Evolutionary conservation across 2,113 vertebrate species (phyloP).

Genomic region (Theristicus caerulescens): DNA sequence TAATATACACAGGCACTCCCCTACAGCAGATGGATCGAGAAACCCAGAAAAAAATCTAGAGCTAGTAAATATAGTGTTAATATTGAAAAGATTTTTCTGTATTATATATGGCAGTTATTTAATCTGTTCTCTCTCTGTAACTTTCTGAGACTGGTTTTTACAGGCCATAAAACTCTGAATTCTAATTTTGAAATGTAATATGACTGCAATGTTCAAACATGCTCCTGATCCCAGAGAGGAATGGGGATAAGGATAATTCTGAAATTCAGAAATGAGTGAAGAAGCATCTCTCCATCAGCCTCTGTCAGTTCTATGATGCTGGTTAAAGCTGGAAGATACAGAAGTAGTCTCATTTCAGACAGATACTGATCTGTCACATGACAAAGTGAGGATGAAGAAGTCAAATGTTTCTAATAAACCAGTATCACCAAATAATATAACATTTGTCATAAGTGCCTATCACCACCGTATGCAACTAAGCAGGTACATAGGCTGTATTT

Average conservation of each 20-base stretch:
- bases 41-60: neutral
- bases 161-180: neutral
- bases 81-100: neutral
- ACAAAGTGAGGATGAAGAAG: neutral
- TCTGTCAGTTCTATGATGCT: neutral
- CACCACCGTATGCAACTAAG: neutral
- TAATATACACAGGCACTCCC: neutral
- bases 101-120: neutral
- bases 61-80: neutral
- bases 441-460: neutral
- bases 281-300: neutral
- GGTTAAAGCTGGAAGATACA: neutral
- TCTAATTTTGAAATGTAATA: neutral
- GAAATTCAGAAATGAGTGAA: neutral
- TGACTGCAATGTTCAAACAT: neutral
- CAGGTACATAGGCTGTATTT: neutral
- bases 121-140: neutral
- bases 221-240: neutral
- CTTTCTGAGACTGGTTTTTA: neutral
- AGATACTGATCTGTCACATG: neutral
- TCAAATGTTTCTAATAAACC: neutral
- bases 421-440: neutral
- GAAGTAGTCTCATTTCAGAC: neutral
- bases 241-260: neutral
- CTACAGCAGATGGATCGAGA: neutral